Conservation (phyloP, 2,113 vertebrate species). For the Octodon degus region DNA sequence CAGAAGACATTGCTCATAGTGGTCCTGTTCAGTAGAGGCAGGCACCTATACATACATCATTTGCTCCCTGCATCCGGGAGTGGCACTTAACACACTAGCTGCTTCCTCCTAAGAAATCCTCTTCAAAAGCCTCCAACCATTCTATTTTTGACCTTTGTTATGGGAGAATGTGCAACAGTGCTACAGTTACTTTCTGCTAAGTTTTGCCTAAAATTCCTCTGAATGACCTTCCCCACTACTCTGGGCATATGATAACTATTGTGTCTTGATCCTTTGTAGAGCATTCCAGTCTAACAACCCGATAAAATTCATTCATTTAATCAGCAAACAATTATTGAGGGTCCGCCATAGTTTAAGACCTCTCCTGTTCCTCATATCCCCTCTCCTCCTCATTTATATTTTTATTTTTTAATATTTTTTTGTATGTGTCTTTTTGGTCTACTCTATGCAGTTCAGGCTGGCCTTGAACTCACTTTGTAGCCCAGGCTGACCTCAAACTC, state of each 20-base stretch:
- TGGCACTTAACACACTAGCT: neutral
- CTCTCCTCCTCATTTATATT: neutral
- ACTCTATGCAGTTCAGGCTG: no score
- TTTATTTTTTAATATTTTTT: no score
- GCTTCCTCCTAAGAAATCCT: conserved; percentile 8
- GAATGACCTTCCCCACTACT: neutral
- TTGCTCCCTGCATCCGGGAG: neutral
- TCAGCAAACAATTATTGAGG: neutral
- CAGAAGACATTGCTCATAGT: neutral
- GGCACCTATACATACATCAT: neutral
- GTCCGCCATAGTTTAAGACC: neutral
- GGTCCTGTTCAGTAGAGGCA: neutral
- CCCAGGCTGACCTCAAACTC: no score
- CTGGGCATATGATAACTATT: neutral
- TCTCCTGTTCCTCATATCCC: neutral
- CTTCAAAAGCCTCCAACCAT: neutral
- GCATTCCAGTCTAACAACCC: neutral
- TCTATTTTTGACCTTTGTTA: neutral
- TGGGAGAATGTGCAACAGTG: neutral
- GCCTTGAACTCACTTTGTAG: no score
- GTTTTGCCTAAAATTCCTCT: neutral
- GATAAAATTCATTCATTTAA: neutral
- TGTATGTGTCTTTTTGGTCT: no score
- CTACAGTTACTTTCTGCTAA: neutral
- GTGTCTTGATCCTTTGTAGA: neutral